These are phyloP conservation scores for Falco naumanni DNA, from an alignment of 2,797 vertebrate genomes.

Conservation along the genomic window DNA sequence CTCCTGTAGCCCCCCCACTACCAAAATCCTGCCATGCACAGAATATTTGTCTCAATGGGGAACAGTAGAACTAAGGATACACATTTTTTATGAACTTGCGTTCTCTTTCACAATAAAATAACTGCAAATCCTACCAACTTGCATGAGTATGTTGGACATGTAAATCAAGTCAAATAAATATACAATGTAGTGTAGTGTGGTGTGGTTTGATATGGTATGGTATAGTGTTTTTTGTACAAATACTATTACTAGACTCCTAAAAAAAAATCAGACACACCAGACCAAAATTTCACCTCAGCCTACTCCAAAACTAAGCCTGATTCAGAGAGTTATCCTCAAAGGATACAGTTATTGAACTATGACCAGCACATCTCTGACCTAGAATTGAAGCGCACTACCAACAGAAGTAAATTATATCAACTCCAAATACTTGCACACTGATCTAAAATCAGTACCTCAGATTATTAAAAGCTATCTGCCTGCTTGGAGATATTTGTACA, in stretches of 20 bases:
- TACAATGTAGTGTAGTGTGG: too few relatives aligned
- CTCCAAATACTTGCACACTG: background rate
- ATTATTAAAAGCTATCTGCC: background rate
- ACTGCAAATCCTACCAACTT: background rate
- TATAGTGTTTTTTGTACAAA: background rate
- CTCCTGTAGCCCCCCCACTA: too few relatives aligned
- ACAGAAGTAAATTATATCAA: background rate
- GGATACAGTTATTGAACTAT: background rate
- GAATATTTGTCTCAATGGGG: background rate
- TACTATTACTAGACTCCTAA: background rate
- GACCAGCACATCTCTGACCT: background rate
- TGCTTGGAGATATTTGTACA: background rate
- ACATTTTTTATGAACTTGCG: background rate
- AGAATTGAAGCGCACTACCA: background rate
- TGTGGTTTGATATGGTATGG: background rate
- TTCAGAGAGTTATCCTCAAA: background rate
- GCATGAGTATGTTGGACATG: background rate
- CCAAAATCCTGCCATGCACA: background rate
- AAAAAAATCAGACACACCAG: background rate
- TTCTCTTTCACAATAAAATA: background rate
- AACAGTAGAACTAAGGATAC: background rate
- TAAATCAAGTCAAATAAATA: background rate
- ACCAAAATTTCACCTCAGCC: background rate
- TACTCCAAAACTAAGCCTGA: background rate
- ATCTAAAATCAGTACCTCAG: background rate